These are phyloP conservation scores for Tragelaphus eurycerus DNA, from an alignment of 2,797 vertebrate species.

Conservation along the genomic window DNA sequence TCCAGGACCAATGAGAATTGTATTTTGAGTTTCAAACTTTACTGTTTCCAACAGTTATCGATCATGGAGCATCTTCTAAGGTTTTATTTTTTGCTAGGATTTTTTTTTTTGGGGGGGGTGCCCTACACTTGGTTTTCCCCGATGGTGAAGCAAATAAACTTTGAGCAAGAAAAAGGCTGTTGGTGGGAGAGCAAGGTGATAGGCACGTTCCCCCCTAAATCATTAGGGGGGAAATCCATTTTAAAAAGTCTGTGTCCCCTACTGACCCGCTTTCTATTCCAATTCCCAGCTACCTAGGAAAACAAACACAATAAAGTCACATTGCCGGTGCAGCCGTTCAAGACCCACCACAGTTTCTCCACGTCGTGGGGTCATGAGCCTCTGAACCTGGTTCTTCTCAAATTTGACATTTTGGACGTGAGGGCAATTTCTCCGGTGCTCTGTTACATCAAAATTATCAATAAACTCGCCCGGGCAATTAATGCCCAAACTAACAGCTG, in stretches of 20 bases:
- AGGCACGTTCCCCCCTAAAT: neutral
- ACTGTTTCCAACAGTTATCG: neutral
- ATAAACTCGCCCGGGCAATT: conserved; percentile 70
- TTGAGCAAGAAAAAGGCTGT: neutral
- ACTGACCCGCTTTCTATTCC: neutral
- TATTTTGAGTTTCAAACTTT: neutral
- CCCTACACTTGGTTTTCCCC: neutral
- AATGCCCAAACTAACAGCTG: conserved; percentile 65
- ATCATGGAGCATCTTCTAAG: neutral
- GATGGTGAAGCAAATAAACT: neutral
- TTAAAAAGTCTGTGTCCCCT: neutral
- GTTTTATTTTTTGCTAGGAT: neutral
- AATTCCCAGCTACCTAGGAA: neutral
- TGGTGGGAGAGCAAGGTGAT: neutral
- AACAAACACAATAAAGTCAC: conserved; percentile 18
- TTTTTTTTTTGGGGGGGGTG: neutral
- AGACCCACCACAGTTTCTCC: conserved; percentile 69
- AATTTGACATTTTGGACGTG: conserved; percentile 75
- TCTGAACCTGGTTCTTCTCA: conserved; percentile 76
- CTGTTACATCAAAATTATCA: conserved; percentile 76
- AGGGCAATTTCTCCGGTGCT: conserved; percentile 74
- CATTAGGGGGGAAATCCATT: neutral
- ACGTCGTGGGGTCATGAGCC: conserved; percentile 40
- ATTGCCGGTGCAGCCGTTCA: neutral
- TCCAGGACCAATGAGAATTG: neutral